Evolutionary conservation across 37 sponge, comb jelly and placozoan genomes (phyloP).

Genomic region (Agelas oroides): DNA sequence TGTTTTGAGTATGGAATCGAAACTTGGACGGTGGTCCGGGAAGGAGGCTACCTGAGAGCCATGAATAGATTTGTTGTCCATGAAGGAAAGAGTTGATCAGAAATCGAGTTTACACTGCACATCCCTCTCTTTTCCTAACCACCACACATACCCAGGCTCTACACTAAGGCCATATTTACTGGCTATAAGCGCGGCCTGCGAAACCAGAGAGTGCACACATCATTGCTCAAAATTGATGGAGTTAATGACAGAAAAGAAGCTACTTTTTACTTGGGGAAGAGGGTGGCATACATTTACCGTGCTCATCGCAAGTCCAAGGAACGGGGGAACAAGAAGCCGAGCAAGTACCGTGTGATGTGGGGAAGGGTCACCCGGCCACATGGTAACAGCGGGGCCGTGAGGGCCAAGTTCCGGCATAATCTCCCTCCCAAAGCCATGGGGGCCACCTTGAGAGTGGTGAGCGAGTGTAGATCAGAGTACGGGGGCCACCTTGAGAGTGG

Average conservation of each 20-base stretch:
- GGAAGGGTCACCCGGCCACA: conserved; percentile 92
- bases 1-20: too few relatives aligned
- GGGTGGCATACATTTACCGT: conserved; percentile 93
- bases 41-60: too few relatives aligned
- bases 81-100: too few relatives aligned
- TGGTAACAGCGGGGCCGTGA: conserved; percentile 96
- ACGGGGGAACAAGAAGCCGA: conserved; percentile 73
- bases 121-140: background rate
- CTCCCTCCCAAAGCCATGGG: conserved; percentile 95
- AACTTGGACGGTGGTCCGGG: too few relatives aligned
- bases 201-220: conserved; percentile 85
- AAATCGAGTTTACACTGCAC: too few relatives aligned
- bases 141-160: conserved; percentile 66
- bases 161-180: conserved; percentile 92
- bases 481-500: conserved; percentile 98
- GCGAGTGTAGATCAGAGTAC: conserved; percentile 56
- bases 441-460: conserved; percentile 96
- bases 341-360: conserved; percentile 97
- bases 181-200: conserved; percentile 91
- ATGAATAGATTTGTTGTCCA: too few relatives aligned
- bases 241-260: conserved; percentile 79
- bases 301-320: conserved; percentile 55
- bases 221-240: conserved; percentile 94
- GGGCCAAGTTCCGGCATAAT: conserved; percentile 94
- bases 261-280: conserved; percentile 94